A percentile compares a stretch with the other conserved stretches of the same genome.
phyloP scores from a whole-genome alignment of 2,888 invertebrate genomes.

The Mythimna impura region DNA sequence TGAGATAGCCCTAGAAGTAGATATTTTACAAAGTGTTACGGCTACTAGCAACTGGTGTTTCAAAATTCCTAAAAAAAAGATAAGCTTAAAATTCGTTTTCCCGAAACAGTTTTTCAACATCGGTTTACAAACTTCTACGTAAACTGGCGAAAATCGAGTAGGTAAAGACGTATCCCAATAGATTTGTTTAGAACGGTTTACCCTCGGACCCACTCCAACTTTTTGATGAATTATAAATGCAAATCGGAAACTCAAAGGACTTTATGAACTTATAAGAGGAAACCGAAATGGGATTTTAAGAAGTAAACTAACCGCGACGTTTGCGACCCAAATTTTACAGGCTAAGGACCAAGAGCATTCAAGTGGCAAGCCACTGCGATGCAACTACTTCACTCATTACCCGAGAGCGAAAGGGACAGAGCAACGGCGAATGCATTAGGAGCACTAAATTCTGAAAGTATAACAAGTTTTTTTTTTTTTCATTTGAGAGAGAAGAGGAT shows the following conservation, averaged over 20 bases:
- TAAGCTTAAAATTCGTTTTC: slow-evolving; percentile 22
- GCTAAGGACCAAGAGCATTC: slow-evolving; percentile 63
- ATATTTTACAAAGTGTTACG: background rate
- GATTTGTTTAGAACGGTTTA: slow-evolving; percentile 30
- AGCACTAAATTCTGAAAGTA: slow-evolving; percentile 73
- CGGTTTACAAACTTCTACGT: slow-evolving; percentile 14
- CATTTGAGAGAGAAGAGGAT: slow-evolving; percentile 60
- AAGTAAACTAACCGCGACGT: slow-evolving; percentile 58
- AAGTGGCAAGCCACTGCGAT: slow-evolving; percentile 55
- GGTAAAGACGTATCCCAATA: slow-evolving; percentile 25
- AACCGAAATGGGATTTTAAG: slow-evolving; percentile 51
- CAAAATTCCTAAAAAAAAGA: slow-evolving; percentile 12
- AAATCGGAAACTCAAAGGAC: slow-evolving; percentile 63
- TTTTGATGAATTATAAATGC: slow-evolving; percentile 59
- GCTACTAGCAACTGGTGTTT: background rate
- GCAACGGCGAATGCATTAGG: slow-evolving; percentile 73
- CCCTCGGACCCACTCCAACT: slow-evolving; percentile 33
- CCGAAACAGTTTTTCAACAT: slow-evolving; percentile 12
- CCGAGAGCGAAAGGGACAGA: slow-evolving; percentile 64
- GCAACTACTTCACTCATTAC: slow-evolving; percentile 66
- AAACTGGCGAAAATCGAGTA: slow-evolving; percentile 28
- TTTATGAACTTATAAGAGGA: slow-evolving; percentile 49
- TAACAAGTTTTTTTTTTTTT: slow-evolving; percentile 67
- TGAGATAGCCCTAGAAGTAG: background rate
- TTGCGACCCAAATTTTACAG: slow-evolving; percentile 70